phyloP scores from a whole-genome alignment of 2,113 vertebrate genomes.

The Sinocyclocheilus rhinocerous region DNA sequence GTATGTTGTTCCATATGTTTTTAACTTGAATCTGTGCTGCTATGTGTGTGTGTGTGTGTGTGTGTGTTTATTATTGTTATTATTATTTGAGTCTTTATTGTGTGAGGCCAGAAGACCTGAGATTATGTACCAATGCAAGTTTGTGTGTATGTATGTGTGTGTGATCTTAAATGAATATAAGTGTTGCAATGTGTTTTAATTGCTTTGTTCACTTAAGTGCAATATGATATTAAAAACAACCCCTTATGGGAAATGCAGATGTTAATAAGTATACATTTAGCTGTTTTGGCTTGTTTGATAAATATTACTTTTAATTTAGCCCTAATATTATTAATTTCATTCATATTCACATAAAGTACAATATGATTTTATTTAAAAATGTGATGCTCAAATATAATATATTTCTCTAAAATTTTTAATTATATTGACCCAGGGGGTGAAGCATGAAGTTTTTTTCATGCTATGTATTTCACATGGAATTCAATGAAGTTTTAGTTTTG shows the following conservation, averaged over 20 bases:
- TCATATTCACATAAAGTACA: neutral
- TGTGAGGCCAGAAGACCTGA: neutral
- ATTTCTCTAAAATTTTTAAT: neutral
- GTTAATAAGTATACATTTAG: neutral
- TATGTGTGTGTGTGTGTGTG: neutral
- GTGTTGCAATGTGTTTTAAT: conserved; percentile 34
- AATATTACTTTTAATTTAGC: neutral
- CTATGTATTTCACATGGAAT: neutral
- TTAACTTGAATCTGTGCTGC: conserved; percentile 46
- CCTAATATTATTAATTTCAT: neutral
- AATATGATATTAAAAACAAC: conserved; percentile 39
- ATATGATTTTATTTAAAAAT: neutral
- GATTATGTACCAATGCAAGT: neutral
- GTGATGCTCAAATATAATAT: neutral
- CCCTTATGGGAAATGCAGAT: neutral
- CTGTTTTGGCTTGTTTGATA: conserved; percentile 1
- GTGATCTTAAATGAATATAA: conserved; percentile 28
- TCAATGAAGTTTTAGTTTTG: neutral
- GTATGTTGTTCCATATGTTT: conserved; percentile 28
- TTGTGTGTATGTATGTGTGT: conserved; percentile 28
- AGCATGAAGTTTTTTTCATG: neutral
- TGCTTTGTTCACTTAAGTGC: conserved; percentile 48
- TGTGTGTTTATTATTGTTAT: too few species aligned
- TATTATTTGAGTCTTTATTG: neutral
- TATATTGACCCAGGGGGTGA: neutral